Conservation (phyloP, 2,797 vertebrate genomes). For the Spinibarbus caldwelli region DNA sequence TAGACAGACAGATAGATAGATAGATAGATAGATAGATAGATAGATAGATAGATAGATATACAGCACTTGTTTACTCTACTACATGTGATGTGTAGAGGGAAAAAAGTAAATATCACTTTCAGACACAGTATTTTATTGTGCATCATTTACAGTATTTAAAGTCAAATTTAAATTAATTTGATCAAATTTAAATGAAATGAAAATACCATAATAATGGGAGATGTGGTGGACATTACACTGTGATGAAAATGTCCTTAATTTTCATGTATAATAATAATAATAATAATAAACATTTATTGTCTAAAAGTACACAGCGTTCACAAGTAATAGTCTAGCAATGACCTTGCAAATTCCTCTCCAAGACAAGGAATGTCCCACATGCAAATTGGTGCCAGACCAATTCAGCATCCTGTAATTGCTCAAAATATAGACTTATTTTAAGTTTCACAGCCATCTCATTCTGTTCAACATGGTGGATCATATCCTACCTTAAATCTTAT, state of each 20-base stretch:
- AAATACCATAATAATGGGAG: not conserved
- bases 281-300: not conserved
- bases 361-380: not conserved
- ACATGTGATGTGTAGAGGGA: no score
- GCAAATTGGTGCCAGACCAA: not conserved
- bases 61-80: no score
- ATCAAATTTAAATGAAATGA: no score
- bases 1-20: no score
- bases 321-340: not conserved
- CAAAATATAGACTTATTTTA: not conserved
- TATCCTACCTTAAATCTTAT: not conserved
- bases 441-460: not conserved
- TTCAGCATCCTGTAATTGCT: not conserved
- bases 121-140: not conserved
- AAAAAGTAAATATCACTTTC: not conserved
- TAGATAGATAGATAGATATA: no score
- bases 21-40: no score
- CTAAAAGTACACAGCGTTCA: not conserved
- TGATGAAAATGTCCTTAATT: not conserved
- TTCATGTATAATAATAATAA: not conserved
- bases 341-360: not conserved
- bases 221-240: not conserved
- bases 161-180: no score
- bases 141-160: not conserved
- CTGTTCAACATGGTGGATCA: not conserved